phyloP scores from a whole-genome alignment of 2,888 invertebrate genomes.

The Meiosimyza decipiens region DNA sequence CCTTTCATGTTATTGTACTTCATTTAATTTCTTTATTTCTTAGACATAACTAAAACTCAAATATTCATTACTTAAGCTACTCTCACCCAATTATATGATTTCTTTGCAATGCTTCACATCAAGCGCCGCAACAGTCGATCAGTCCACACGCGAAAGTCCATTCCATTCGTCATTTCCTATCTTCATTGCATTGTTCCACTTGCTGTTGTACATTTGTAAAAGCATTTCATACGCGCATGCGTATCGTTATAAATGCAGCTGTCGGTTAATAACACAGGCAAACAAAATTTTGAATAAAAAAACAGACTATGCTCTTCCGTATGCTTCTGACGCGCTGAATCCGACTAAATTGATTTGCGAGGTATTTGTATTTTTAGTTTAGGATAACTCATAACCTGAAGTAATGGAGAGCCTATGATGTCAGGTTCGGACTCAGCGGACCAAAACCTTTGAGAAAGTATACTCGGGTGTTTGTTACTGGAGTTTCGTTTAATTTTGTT shows the following conservation, averaged over 20 bases:
- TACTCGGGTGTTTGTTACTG: no score
- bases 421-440: no score
- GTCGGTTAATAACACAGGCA: neutral
- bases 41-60: no score
- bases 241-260: neutral
- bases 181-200: neutral
- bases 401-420: no score
- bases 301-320: no score
- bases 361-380: no score
- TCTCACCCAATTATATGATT: slow-evolving; percentile 24
- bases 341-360: no score
- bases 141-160: neutral
- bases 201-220: neutral
- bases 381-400: no score
- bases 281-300: no score
- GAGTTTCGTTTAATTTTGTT: no score
- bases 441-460: no score
- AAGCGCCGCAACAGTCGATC: neutral
- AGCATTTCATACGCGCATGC: slow-evolving; percentile 3
- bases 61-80: neutral
- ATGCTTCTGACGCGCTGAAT: no score
- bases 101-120: neutral
- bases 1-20: neutral
- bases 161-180: neutral
- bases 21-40: neutral